Evolutionary conservation across 2,888 invertebrate genomes (phyloP).

Genomic region (Arge pagana): DNA sequence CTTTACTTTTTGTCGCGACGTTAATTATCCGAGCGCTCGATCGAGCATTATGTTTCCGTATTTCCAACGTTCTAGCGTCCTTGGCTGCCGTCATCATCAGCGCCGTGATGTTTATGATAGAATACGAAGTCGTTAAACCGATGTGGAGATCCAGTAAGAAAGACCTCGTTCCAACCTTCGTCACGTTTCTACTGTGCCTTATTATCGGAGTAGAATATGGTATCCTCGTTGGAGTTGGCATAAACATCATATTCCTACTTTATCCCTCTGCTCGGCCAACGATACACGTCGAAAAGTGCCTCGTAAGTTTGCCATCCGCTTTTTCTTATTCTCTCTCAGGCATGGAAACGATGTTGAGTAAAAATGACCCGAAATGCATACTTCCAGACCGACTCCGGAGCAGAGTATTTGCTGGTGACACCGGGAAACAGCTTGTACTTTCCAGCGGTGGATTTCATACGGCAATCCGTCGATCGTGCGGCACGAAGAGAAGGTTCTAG

Average conservation of each 20-base stretch:
- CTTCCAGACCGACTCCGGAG: constrained; percentile 68
- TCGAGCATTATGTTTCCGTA: background rate
- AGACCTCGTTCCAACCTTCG: constrained; percentile 78
- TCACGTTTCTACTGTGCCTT: constrained; percentile 83
- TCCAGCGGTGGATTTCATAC: constrained; percentile 82
- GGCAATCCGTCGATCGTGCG: constrained; percentile 76
- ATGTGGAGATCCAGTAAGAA: constrained; percentile 83
- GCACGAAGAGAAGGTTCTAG: constrained; percentile 71
- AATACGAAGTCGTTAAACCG: constrained; percentile 84
- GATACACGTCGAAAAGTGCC: constrained; percentile 72
- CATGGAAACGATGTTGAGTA: background rate
- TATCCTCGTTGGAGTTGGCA: constrained; percentile 79
- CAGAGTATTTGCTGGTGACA: constrained; percentile 75
- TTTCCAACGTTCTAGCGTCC: constrained; percentile 62
- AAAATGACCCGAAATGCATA: background rate
- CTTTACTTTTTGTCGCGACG: background rate
- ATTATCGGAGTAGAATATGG: constrained; percentile 85
- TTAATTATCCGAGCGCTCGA: background rate
- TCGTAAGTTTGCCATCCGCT: constrained; percentile 60
- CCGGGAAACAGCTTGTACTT: constrained; percentile 83
- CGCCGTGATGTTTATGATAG: constrained; percentile 94
- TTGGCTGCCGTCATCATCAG: constrained; percentile 92
- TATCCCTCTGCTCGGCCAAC: constrained; percentile 83
- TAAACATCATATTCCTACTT: constrained; percentile 77
- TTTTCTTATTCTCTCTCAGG: constrained; percentile 12